Evolutionary conservation across 2,888 invertebrate species (phyloP), one percentile per base, ranked within the genome.

Genomic region (Platycnemis pennipes): DNA sequence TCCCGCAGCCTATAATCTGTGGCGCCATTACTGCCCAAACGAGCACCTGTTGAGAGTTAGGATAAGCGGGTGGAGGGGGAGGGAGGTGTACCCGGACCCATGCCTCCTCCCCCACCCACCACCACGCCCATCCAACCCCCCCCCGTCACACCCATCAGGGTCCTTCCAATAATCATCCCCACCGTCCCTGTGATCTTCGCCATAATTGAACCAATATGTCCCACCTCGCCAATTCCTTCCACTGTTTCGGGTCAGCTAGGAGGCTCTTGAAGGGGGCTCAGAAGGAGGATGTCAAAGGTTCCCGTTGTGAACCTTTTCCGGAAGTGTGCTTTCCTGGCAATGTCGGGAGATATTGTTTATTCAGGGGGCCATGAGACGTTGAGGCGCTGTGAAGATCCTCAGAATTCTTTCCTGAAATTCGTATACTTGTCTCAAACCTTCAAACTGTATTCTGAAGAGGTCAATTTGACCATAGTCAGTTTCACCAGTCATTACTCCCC

Each of bases 31-130:
- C 56, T 44, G 91, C 63, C 26, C 91, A 42, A 63, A 63, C 91
- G 91, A 91, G 91, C 91, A 91, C 91, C 91, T 91, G 91, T 91
- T 91, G 91, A 91, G 63, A 91, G 91, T 91, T 37, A 91, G 91
- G 56, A 91, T 63, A 91, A 91, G 91, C 63, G 91, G 13, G 42
- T 63, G 89, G 89, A 42, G 31, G 89, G 53, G 53, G 37, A 3
- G 45, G 44, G 22, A 46, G 87, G 46, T 22, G 87, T n/a, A 44
- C 26, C 37, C 87, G 11, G 26, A 11, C 46, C 87, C 87, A 87
- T 44, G n/a, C 91, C 56, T 49, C 91, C 42, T 2, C 91, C 31
- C 63, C 37, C 44, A 31, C n/a, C 13, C 42, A 3, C 16, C 86
- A 42, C 42, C 86, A 42, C 86, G 42, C 42, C 42, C 46, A 87